A percentile compares a stretch with the other conserved stretches of the same genome.
These are phyloP conservation scores for Eupelmus urozonus DNA, from an alignment of 2,888 invertebrate species.

Conservation along the genomic window DNA sequence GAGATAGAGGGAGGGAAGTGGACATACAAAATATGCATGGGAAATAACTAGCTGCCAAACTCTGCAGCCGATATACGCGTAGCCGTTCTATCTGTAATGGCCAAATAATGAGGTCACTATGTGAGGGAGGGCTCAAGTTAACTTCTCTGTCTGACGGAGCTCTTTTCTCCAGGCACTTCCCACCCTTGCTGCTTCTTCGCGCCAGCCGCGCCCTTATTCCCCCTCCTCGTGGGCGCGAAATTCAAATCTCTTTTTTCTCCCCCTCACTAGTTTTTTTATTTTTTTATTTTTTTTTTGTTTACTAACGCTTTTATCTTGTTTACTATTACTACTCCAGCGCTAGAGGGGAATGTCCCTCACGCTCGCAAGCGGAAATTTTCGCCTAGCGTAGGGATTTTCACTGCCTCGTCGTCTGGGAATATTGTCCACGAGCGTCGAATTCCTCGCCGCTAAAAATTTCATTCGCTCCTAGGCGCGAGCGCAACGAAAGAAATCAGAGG, in stretches of 20 bases:
- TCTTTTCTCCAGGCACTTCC: too few species aligned
- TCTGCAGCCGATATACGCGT: too few species aligned
- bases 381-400: background rate
- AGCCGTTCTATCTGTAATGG: too few species aligned
- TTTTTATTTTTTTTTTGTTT: background rate
- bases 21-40: background rate
- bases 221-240: background rate
- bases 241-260: background rate
- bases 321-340: too few species aligned
- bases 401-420: background rate
- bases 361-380: background rate
- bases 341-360: too few species aligned
- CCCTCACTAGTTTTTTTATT: background rate
- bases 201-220: background rate
- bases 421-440: background rate
- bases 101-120: background rate
- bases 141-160: too few species aligned
- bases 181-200: background rate
- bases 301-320: background rate
- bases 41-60: background rate
- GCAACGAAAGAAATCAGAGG: too few species aligned
- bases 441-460: background rate
- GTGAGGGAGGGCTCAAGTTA: too few species aligned
- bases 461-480: background rate
- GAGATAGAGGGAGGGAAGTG: background rate